Evolutionary conservation across 2,888 invertebrate species (phyloP), one percentile per base, ranked within the genome.

Genomic region (Apamea epomidion): DNA sequence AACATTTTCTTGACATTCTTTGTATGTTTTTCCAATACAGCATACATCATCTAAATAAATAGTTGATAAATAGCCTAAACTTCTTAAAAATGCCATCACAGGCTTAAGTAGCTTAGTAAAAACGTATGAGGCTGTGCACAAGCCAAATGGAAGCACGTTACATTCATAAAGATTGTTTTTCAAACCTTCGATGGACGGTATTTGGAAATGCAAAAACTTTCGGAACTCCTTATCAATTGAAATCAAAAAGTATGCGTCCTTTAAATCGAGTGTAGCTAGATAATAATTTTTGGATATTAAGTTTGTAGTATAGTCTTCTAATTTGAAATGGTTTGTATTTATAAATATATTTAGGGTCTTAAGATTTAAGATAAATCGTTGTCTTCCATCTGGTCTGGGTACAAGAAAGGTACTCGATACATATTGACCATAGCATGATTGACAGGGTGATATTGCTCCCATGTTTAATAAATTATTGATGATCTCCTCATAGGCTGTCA

Each of bases 1-100:
- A 10, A 73, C 72, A 62, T 73, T 73, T 10, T 45, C 29, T 62
- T 2, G n/a, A 21, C 60, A 73, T 73, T 73, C 60, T 5, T 42
- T 29, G 12, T 21, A 45, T 12, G 42, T 73, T 45, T 73, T 73
- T 6, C 45, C 72, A 60, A 72, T 60, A 45, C 72, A 72, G 25
- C 72, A 72, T 60, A 72, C 18, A 16, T 72, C 72, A 73, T 73
- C 72, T 62, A 62, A 73, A 73, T 73, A 73, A 42, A 73, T 73
- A 29, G 60, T 73, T 62, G 73, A 62, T 21, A 73, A 62, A 29
- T 45, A 62, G 29, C 73, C 73, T 62, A 73, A 73, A 42, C 73
- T 62, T 62, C 73, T 45, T 73, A 73, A 10, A 62, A 72, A 45
- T 60, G 60, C 60, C 73, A 73, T 62, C 21, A 73, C 62, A 73